Base-by-base conservation (phyloP, 2,888 invertebrate species). In the Drosophila cognata region DNA sequence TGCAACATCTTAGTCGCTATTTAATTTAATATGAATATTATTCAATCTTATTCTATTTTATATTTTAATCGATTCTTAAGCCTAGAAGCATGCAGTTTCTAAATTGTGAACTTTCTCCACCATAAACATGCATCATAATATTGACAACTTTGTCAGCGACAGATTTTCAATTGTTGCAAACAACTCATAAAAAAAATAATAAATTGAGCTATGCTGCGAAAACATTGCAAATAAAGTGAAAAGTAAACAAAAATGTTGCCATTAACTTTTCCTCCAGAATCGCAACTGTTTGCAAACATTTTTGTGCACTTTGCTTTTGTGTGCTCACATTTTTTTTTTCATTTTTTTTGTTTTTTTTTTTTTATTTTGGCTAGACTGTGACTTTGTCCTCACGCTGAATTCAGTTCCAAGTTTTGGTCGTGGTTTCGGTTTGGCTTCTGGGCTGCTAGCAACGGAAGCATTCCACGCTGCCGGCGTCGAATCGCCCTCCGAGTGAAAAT, bases 401-500 rank as follows among this genome's bases (percentile, higher is more conserved):
- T 58, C 43, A 18, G 43, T 38, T 29, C 11, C 36, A 43, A 50
- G 28, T 48, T 59, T 63, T 52, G 51, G 53, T 56, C 48, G 41
- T 55, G 60, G 11, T 63, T 70, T 56, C 36, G 18, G 28, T 28
- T 29, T 18, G 25, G 29, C 11, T 29, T 1, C 33, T 55, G n/a
- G 38, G 55, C 43, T 57, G 53, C 41, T 50, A 62, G 67, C 78
- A 64, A 70, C 73, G 72, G 71, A 77, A 60, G 59, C 82, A 59
- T 55, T 65, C 82, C 88, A 78, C 76, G 79, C 85, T 57, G 70
- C 55, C 56, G 56, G 73, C 73, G 71, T 74, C 78, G 71, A 76
- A 63, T 79, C 73, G 81, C 82, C 91, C 91, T 90, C 92, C 90
- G 91, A 93, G 92, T 92, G 93, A 91, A 91, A 93, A 91, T 93